Evolutionary conservation across 2,797 vertebrate species (phyloP).

Genomic region (Pantherophis vulpinus): DNA sequence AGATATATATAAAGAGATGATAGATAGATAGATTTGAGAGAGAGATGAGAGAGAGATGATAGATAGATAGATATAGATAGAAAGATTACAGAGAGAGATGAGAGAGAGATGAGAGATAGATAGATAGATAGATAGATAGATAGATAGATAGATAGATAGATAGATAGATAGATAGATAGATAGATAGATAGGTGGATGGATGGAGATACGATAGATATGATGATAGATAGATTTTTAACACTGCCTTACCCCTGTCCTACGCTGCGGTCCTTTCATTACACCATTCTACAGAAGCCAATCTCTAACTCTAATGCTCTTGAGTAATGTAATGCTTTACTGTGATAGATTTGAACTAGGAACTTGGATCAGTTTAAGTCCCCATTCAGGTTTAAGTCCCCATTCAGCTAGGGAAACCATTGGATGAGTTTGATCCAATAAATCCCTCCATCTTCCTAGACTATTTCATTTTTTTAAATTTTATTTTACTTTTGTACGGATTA

Average conservation of each 20-base stretch:
- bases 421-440: neutral
- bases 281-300: neutral
- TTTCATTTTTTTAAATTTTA: neutral
- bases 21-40: too few relatives aligned
- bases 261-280: neutral
- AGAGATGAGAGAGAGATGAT: too few relatives aligned
- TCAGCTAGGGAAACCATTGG: neutral
- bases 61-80: too few relatives aligned
- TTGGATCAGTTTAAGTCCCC: neutral
- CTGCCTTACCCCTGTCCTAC: neutral
- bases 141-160: too few relatives aligned
- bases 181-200: too few relatives aligned
- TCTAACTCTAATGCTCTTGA: neutral
- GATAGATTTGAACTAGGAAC: neutral
- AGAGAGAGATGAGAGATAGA: too few relatives aligned
- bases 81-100: too few relatives aligned
- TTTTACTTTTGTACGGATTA: neutral
- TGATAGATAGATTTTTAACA: too few relatives aligned
- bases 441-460: neutral
- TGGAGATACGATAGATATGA: too few relatives aligned
- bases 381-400: neutral
- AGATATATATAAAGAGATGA: too few relatives aligned
- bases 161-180: too few relatives aligned
- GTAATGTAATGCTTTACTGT: neutral
- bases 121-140: too few relatives aligned